These are phyloP conservation scores for Pomacea canaliculata DNA, from an alignment of 2,888 invertebrate species.

Conservation along the genomic window DNA sequence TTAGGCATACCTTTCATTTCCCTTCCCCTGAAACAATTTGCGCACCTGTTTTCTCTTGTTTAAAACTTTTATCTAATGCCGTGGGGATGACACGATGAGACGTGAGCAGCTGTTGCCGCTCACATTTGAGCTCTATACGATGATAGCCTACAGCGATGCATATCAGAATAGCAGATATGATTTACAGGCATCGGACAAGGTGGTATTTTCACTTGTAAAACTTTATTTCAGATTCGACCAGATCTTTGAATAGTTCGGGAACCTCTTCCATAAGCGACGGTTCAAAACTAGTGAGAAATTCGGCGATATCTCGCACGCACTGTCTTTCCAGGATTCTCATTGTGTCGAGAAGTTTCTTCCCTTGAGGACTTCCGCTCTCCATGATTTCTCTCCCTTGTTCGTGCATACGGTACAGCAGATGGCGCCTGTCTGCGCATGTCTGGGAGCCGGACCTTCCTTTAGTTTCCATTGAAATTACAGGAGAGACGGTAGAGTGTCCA, in stretches of 20 bases:
- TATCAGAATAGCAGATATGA: too few species aligned
- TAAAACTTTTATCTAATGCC: too few species aligned
- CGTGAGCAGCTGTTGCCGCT: too few species aligned
- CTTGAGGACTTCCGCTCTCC: slow-evolving; percentile 42
- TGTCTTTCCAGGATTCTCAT: slow-evolving; percentile 69
- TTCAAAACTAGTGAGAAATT: slow-evolving; percentile 61
- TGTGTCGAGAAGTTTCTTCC: slow-evolving; percentile 62
- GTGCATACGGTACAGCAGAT: slow-evolving; percentile 78
- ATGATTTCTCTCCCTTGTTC: slow-evolving; percentile 69
- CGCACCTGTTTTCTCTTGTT: too few species aligned
- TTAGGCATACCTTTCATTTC: too few species aligned
- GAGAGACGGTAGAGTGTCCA: slow-evolving; percentile 78
- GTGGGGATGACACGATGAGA: too few species aligned
- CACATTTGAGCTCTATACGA: too few species aligned
- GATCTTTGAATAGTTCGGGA: slow-evolving; percentile 68
- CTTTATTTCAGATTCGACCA: slow-evolving; percentile 69
- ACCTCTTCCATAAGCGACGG: slow-evolving; percentile 64
- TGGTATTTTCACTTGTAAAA: slow-evolving; percentile 69
- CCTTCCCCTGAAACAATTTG: too few species aligned
- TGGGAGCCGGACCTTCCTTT: slow-evolving; percentile 67
- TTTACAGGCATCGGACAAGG: not conserved
- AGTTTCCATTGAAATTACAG: slow-evolving; percentile 66
- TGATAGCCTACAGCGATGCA: too few species aligned
- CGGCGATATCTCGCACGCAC: slow-evolving; percentile 68
- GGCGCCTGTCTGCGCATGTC: slow-evolving; percentile 71